phyloP scores from a whole-genome alignment of 2,888 invertebrate species.

The Diogma glabrata region DNA sequence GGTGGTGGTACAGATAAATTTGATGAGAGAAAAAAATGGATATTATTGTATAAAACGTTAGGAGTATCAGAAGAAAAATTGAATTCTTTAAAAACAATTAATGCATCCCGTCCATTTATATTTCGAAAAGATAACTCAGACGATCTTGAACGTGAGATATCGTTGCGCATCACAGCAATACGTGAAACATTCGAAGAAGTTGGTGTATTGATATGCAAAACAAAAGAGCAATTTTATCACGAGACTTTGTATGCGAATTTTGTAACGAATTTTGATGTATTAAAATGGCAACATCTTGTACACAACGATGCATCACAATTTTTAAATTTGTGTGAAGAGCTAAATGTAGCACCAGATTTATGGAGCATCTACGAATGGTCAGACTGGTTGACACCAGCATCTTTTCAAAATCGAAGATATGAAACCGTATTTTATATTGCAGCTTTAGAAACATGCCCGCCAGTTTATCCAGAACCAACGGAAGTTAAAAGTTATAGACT shows the following conservation, averaged over 20 bases:
- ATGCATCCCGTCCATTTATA: conserved; percentile 38
- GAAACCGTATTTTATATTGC: conserved; percentile 63
- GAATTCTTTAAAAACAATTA: conserved; percentile 29
- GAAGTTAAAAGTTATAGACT: conserved; percentile 38
- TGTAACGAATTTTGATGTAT: conserved; percentile 42
- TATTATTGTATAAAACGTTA: conserved; percentile 46
- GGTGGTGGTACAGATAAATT: conserved; percentile 64
- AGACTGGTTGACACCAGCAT: conserved; percentile 65
- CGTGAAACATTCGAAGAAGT: conserved; percentile 86
- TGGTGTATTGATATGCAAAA: conserved; percentile 61
- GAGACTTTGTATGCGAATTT: conserved; percentile 27
- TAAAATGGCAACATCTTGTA: conserved; percentile 48
- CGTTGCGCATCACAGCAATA: conserved; percentile 71
- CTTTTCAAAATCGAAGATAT: conserved; percentile 40
- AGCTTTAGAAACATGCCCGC: conserved; percentile 43
- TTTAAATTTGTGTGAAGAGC: conserved; percentile 52
- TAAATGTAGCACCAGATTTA: conserved; percentile 65
- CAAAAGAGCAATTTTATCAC: conserved; percentile 34
- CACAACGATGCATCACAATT: conserved; percentile 39
- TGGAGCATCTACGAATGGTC: conserved; percentile 72
- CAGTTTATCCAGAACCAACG: conserved; percentile 37
- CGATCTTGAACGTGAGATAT: conserved; percentile 45
- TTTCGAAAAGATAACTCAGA: conserved; percentile 32
- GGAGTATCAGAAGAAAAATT: conserved; percentile 45
- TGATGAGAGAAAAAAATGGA: conserved; percentile 61